These are phyloP conservation scores for Lottia scabra DNA, from an alignment of 2,888 invertebrate species.

Conservation along the genomic window DNA sequence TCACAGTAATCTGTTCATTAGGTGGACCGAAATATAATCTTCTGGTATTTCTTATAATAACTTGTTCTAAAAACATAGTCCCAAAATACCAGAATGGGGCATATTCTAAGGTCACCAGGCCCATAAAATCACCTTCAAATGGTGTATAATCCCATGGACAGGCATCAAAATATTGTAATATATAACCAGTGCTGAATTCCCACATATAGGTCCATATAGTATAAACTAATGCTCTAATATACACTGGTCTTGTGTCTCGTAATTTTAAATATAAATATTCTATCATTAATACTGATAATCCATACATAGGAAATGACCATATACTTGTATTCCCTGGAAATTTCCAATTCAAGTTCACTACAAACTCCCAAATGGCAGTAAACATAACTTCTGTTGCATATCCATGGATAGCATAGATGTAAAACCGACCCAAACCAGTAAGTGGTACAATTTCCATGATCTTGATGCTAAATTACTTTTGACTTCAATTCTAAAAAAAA, in stretches of 20 bases:
- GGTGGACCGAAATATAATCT: slow-evolving; percentile 54
- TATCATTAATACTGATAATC: slow-evolving; percentile 66
- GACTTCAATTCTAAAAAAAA: too few species aligned
- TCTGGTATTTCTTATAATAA: slow-evolving; percentile 53
- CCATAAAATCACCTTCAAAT: slow-evolving; percentile 71
- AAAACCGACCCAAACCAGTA: slow-evolving; percentile 55
- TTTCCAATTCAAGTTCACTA: slow-evolving; percentile 66
- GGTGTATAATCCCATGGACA: slow-evolving; percentile 73
- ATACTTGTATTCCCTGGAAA: slow-evolving; percentile 71
- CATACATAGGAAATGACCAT: slow-evolving; percentile 72
- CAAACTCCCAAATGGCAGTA: slow-evolving; percentile 72
- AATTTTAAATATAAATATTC: slow-evolving; percentile 66
- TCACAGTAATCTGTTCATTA: too few species aligned
- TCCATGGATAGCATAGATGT: slow-evolving; percentile 68
- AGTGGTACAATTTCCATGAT: slow-evolving; percentile 25
- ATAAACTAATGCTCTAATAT: slow-evolving; percentile 68
- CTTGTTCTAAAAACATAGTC: slow-evolving; percentile 50
- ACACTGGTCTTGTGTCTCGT: slow-evolving; percentile 61
- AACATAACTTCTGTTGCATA: slow-evolving; percentile 70
- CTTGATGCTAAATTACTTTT: too few species aligned
- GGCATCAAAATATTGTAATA: slow-evolving; percentile 70
- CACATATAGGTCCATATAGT: slow-evolving; percentile 70
- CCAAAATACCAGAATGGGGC: slow-evolving; percentile 71
- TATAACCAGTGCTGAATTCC: slow-evolving; percentile 71
- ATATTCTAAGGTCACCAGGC: slow-evolving; percentile 72